Evolutionary conservation across 2,113 vertebrate genomes (phyloP).

Genomic region (Plecotus auritus): DNA sequence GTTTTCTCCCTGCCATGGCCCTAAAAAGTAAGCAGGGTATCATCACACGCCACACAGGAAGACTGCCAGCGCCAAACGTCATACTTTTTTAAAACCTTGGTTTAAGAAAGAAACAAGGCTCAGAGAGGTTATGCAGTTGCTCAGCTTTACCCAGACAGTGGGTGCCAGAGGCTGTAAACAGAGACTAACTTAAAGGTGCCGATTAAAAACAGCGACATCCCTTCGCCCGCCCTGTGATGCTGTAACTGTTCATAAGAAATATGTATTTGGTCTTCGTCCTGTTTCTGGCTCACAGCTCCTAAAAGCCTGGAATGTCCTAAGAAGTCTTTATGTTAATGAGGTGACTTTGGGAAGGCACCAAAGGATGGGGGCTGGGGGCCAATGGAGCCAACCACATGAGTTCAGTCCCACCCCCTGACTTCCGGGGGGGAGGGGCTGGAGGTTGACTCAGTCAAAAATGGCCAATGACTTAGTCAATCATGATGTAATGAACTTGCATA

Average conservation of each 20-base stretch:
- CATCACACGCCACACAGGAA: accelerated
- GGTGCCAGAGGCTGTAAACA: neutral
- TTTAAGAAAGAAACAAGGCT: neutral
- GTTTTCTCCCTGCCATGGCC: neutral
- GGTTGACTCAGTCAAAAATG: neutral
- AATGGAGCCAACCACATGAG: neutral
- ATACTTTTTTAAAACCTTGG: neutral
- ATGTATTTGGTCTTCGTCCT: neutral
- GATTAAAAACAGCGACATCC: neutral
- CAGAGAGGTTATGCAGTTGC: neutral
- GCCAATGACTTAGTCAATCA: neutral
- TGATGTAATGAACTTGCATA: neutral
- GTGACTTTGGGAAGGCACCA: neutral
- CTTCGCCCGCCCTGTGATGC: too few species aligned
- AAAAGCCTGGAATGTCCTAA: neutral
- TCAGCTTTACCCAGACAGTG: neutral
- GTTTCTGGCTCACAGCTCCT: neutral
- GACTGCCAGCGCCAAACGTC: accelerated
- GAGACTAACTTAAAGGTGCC: neutral
- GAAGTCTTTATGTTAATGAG: neutral
- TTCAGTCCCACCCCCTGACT: neutral
- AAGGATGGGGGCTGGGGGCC: neutral
- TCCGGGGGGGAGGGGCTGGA: neutral
- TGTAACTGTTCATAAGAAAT: neutral
- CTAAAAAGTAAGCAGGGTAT: neutral